phyloP scores from a whole-genome alignment of 2,113 vertebrate species.

The Hirundichthys speculiger region DNA sequence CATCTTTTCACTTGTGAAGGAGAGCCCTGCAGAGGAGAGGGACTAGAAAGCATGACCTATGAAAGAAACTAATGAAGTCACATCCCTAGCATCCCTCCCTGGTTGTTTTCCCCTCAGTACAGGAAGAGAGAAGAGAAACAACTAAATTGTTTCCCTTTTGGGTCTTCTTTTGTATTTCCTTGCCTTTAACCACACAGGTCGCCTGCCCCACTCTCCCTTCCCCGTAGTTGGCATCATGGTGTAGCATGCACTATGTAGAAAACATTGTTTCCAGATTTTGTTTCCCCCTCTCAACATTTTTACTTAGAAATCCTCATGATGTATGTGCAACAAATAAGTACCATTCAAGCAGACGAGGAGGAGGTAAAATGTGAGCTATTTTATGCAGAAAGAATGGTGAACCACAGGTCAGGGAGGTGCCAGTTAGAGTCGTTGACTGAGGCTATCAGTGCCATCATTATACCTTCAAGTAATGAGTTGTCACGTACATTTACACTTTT shows the following conservation, averaged over 20 bases:
- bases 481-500: conserved; percentile 27
- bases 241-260: conserved; percentile 91
- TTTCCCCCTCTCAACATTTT: conserved; percentile 61
- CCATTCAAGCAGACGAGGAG: conserved; percentile 24
- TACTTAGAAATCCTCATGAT: conserved; percentile 55
- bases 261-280: conserved; percentile 46
- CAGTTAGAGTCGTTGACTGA: conserved; percentile 23
- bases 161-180: conserved; percentile 66
- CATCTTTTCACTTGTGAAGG: conserved; percentile 61
- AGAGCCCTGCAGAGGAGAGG: conserved; percentile 69
- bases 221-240: conserved; percentile 70
- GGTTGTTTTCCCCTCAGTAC: conserved; percentile 31
- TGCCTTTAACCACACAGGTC: conserved; percentile 67
- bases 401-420: conserved; percentile 57
- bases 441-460: conserved; percentile 26
- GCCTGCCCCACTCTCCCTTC: conserved; percentile 44
- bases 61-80: conserved; percentile 72
- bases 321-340: conserved; percentile 54
- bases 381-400: conserved; percentile 38
- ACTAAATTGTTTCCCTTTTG: conserved; percentile 51
- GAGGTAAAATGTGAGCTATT: conserved; percentile 35
- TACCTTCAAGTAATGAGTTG: conserved; percentile 25
- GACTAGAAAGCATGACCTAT: conserved; percentile 71
- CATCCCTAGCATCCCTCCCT: conserved; percentile 46
- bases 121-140: conserved; percentile 60